Evolutionary conservation across 1,140 invertebrate genomes (phyloP), one percentile per base, ranked within the genome.

Genomic region (Pemphigus obesinymphae): DNA sequence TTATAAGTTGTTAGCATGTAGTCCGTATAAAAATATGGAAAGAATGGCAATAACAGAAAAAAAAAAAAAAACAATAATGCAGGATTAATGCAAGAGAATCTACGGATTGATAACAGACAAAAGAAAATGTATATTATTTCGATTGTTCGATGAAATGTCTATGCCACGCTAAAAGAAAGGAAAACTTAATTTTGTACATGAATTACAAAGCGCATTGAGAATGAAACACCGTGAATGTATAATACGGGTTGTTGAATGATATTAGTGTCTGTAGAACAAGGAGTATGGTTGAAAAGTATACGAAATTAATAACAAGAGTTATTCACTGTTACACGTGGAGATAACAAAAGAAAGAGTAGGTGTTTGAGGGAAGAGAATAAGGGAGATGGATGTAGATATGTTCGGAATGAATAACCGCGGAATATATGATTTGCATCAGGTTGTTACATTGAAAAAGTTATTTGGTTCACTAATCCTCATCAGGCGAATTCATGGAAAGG

Each of bases 341-440:
- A 7, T 37, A 8, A 76, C 31, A 23, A 55, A 55, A 55, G 10
- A 40, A 11, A 34, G 63, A 2, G 63, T 6, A n/a, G 48, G 48
- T 76, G 8, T 58, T 76, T 55, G 34, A 58, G 50, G n/a, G 58
- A 31, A 58, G 50, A 76, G 26, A 75, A 75, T 75, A 55, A 76
- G 50, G 50, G n/a, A 55, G 37, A 43, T 15, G 31, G 73, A 76
- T 37, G 73, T 58, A 55, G 15, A 31, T 20, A 17, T 20, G 15
- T 13, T 75, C 17, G 20, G 2, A 23, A 6, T 13, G 48, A 55
- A 58, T 50, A 26, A 58, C 40, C 13, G n/a, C 29, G 31, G 66
- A 4, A 55, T n/a, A 53, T 58, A 40, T 40, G 37, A n/a, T 75
- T 53, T 17, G 29, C 29, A 10, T 73, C 15, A 31, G 72, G 45